These are phyloP conservation scores for Athene cunicularia DNA, from an alignment of 2,113 vertebrate species.

Conservation along the genomic window DNA sequence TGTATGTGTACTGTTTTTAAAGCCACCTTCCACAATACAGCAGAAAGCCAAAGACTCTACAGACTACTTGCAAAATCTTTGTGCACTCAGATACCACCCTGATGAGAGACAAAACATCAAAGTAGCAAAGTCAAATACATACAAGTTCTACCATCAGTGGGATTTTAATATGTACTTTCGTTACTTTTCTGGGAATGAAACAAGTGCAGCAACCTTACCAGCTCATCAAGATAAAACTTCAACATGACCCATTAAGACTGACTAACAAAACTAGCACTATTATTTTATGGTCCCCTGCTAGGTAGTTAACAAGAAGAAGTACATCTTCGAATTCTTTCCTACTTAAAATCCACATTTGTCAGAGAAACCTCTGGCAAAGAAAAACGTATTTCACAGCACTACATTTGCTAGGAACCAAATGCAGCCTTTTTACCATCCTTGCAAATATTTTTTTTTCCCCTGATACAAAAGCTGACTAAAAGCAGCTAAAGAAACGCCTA, in stretches of 20 bases:
- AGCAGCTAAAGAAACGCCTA: neutral
- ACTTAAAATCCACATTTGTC: neutral
- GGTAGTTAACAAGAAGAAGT: neutral
- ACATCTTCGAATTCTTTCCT: neutral
- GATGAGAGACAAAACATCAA: neutral
- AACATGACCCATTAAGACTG: neutral
- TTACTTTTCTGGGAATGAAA: neutral
- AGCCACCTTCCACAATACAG: neutral
- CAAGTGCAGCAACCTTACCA: neutral
- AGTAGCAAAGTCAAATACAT: neutral
- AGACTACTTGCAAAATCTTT: neutral
- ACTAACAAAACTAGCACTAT: neutral
- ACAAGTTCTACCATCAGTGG: neutral
- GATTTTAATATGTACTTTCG: neutral
- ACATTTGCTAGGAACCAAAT: neutral
- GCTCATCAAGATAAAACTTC: neutral
- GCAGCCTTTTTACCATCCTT: neutral
- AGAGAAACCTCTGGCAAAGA: neutral
- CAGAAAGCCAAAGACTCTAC: neutral
- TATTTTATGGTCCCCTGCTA: neutral
- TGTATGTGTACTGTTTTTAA: neutral
- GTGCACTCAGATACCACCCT: neutral
- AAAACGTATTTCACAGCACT: neutral
- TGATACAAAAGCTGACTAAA: neutral
- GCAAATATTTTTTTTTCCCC: neutral